Evolutionary conservation across 2,113 vertebrate species (phyloP), one percentile per base, ranked within the genome.

Genomic region (Eolophus roseicapilla): DNA sequence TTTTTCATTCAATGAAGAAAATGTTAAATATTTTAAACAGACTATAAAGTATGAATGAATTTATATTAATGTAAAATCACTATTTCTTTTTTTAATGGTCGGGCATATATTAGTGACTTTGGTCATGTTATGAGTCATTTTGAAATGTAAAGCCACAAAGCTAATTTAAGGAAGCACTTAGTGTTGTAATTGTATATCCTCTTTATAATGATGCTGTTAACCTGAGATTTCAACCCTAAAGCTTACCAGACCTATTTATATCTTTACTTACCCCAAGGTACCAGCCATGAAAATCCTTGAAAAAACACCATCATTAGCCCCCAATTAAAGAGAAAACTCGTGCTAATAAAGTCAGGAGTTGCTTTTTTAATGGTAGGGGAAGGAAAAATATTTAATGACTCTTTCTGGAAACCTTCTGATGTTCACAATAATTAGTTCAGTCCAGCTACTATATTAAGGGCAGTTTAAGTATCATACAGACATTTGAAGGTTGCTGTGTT

Each of bases 381-480:
- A 88, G 53, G 55, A 89, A 90, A 92, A 97, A 93, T 68, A 96
- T 84, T 97, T 98, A 97, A 97, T 97, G 95, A 97, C 95, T 95
- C 76, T 96, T 97, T 97, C 96, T 95, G 88, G 63, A 92, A 95
- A 97, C 94, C 86, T 98, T 98, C 98, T 99, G 98, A 99, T 98
- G 97, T 97, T 97, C 37, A 64, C 91, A 95, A 97, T 98, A 98
- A 98, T 98, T 98, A 98, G 97, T 97, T 97, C 92, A 82, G 95
- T 85, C 88, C 59, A 37, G 90, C 82, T 93, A 90, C 64, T 73
- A 93, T 91, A 97, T 95, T 96, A 95, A 96, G 78, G 82, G 41
- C 59, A 86, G 44, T 92, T 94, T 92, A 86, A 92, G 50, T 77
- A 93, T 88, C 94, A 78, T 28, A 88, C 29, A 96, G 85, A 71